Conservation (phyloP, 2,797 vertebrate species). For the Pseudomugil gertrudae region DNA sequence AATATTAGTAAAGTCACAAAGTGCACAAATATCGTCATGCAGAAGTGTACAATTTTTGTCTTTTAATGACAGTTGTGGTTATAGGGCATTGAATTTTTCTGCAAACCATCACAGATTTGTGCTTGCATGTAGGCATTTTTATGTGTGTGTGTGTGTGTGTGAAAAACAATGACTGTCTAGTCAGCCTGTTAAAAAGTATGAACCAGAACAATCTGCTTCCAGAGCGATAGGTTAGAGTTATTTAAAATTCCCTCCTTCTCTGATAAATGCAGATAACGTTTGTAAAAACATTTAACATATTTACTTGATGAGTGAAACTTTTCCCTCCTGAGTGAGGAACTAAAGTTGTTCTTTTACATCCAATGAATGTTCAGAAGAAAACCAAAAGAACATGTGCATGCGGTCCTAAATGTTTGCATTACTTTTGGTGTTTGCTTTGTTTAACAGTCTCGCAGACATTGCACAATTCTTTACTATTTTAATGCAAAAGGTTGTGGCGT, state of each 20-base stretch:
- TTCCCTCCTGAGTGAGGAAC: conserved; percentile 6
- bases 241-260: neutral
- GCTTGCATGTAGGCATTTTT: neutral
- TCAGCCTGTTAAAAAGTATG: conserved; percentile 22
- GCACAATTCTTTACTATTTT: conserved; percentile 60
- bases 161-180: conserved; percentile 32
- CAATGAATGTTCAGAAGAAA: conserved; percentile 40
- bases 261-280: neutral
- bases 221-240: conserved; percentile 6
- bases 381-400: conserved; percentile 63
- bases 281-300: neutral
- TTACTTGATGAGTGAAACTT: neutral
- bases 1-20: neutral
- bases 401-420: conserved; percentile 29
- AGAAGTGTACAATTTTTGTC: neutral
- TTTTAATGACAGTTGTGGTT: conserved; percentile 5
- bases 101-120: conserved; percentile 2
- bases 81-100: conserved; percentile 6
- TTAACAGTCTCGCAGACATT: conserved; percentile 55
- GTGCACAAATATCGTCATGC: neutral
- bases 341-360: conserved; percentile 15
- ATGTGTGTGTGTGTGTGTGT: neutral
- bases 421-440: conserved; percentile 10
- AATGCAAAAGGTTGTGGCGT: conserved; percentile 61
- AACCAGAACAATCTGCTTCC: conserved; percentile 7